Evolutionary conservation across 2,888 invertebrate genomes (phyloP), one percentile per base, ranked within the genome.

Genomic region (Pherbina coryleti): DNA sequence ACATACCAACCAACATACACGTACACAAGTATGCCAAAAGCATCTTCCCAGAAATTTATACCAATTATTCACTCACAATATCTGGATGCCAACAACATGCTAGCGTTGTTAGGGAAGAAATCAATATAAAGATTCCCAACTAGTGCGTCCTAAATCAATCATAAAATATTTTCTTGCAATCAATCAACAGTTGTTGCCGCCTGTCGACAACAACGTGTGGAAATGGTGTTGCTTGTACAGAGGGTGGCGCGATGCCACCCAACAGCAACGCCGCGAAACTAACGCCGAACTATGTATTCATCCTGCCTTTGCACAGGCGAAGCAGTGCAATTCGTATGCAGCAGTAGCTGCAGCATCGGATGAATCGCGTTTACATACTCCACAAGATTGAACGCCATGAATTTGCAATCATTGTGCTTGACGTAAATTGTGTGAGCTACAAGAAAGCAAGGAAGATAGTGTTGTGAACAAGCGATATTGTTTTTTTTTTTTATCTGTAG

Each of bases 151-250:
- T 75, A 67, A 75, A 75, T 75, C 75, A 75, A 75, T 75, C 75
- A 75, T 75, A 75, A 75, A 75, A 55, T 75, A 66, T 75, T 75
- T 53, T 75, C 75, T 75, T 44, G 75, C 75, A 75, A 75, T 75
- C 75, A 75, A 75, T 75, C 75, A 75, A 75, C 75, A 75, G 75
- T 66, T 75, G 75, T 75, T 75, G 75, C 75, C 53, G 75, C 67
- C 75, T 75, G 66, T 53, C 57, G 55, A 73, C 49, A 28, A 44
- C 11, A 44, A 44, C 44, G 44, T 44, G 44, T 51, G 19, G 69
- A 28, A 60, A 60, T 25, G 49, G 19, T 17, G 70, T 70, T 49
- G 51, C 17, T 25, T 25, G 2, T 11, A 14, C 14, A 11, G 1
- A 14, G 44, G 44, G 14, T 44, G 44, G 44, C 44, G 44, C 44